Base-by-base conservation (phyloP, 1,140 invertebrate genomes). In the Drosophila oshimai region DNA sequence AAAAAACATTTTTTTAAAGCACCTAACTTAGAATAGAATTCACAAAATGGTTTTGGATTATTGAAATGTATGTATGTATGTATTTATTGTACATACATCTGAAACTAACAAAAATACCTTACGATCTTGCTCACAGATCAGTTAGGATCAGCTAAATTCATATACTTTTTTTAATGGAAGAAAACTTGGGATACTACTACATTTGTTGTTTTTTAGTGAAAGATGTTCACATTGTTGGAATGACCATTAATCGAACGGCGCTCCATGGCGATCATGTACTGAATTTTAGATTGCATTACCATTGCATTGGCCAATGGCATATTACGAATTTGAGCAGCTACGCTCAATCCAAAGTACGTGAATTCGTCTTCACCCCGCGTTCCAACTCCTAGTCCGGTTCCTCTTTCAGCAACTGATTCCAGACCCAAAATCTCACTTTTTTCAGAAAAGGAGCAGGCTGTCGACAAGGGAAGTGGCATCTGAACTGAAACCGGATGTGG, bases 281-380 rank as follows among this genome's bases (percentile, higher is more conserved):
- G 81, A 10, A 86, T 86, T 12, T 70, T 81, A 0, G 81, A 81
- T 17, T 87, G 81, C 73, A 86, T 81, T 9, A 74, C 31, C 81
- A 86, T 76, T 0, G 81, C 76, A 62, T 53, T 81, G 17, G 55
- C 39, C 1, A 86, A 31, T 0, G 81, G 81, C 81, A 86, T 87
- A 28, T 61, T 81, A 1, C 81, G 61, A 4, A 86, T 42, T 18
- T 86, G 81, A 2, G 81, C 81, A 2, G 62, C 81, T 6, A 86
- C 76, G 24, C 76, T 87, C 0, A 86, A 22, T 1, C 81, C 81
- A n/a, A 86, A 86, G 37, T 45, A 86, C 10, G 67, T 76, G 15
- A 86, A 86, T 31, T 86, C 81, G 42, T 86, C 83, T 4, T 76
- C 76, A 9, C 24, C 44, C 2, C 69, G 70, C 36, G 55, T 12